A percentile compares a stretch with the other conserved stretches of the same genome.
Conservation (phyloP, 2,888 invertebrate genomes). For the Coelopa pilipes region DNA sequence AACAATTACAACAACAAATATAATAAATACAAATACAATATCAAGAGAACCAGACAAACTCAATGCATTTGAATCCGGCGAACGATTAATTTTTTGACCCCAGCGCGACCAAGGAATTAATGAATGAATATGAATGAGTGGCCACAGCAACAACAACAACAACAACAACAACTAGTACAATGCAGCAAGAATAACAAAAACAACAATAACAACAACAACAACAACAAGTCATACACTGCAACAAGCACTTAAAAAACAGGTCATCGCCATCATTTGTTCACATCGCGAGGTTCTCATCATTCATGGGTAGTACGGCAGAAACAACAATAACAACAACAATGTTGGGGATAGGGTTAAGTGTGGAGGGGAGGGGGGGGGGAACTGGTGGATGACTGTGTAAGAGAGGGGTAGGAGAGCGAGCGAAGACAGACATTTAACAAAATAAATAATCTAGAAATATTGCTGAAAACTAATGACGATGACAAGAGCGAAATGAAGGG, state of each 20-base stretch:
- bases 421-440: conserved; percentile 8
- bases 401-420: neutral
- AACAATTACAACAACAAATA: too few relatives aligned
- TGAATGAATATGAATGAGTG: conserved; percentile 6
- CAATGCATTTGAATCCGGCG: neutral
- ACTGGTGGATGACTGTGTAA: neutral
- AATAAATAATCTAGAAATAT: conserved; percentile 28
- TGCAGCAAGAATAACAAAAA: neutral
- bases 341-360: neutral
- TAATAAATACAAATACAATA: too few relatives aligned
- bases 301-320: too few relatives aligned
- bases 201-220: too few relatives aligned
- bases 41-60: neutral
- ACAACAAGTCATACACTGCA: too few relatives aligned
- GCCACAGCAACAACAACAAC: neutral
- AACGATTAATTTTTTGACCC: conserved; percentile 2
- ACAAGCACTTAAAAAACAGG: too few relatives aligned
- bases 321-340: neutral
- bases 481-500: neutral
- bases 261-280: too few relatives aligned
- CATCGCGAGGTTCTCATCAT: too few relatives aligned
- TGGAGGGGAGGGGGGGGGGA: neutral
- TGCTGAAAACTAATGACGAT: conserved; percentile 20
- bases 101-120: neutral
- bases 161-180: neutral